Evolutionary conservation across 1,140 invertebrate genomes (phyloP).

Genomic region (Argopecten irradians): DNA sequence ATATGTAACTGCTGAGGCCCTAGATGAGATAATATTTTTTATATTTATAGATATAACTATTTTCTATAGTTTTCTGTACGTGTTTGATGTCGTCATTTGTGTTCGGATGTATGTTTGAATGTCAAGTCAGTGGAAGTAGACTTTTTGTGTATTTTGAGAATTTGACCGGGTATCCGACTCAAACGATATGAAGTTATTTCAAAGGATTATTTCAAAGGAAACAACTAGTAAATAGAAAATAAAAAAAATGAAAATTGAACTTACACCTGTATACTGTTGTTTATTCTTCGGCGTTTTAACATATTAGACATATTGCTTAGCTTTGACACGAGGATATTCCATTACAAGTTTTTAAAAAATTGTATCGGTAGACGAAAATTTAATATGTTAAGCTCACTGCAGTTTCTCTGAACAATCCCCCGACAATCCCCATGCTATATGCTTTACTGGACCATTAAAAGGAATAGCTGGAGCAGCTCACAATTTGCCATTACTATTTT

Average conservation of each 20-base stretch:
- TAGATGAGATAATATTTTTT: background rate
- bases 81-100: background rate
- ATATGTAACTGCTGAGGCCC: background rate
- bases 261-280: background rate
- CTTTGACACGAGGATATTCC: too few species aligned
- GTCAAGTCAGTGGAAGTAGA: background rate
- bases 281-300: background rate
- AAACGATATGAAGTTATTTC: background rate
- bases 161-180: background rate
- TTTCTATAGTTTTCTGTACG: background rate
- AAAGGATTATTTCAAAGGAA: background rate
- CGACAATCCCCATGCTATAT: too few species aligned
- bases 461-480: too few species aligned
- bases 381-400: too few species aligned
- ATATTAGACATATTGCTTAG: too few species aligned
- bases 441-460: too few species aligned
- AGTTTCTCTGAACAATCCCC: too few species aligned
- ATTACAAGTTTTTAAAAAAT: too few species aligned
- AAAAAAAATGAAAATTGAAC: background rate
- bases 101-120: background rate
- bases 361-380: too few species aligned
- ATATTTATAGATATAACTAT: constrained; percentile 8
- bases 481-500: too few species aligned
- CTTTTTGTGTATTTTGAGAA: background rate
- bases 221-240: background rate